These are phyloP conservation scores for Neosalanx taihuensis DNA, from an alignment of 2,797 vertebrate species.

Conservation along the genomic window DNA sequence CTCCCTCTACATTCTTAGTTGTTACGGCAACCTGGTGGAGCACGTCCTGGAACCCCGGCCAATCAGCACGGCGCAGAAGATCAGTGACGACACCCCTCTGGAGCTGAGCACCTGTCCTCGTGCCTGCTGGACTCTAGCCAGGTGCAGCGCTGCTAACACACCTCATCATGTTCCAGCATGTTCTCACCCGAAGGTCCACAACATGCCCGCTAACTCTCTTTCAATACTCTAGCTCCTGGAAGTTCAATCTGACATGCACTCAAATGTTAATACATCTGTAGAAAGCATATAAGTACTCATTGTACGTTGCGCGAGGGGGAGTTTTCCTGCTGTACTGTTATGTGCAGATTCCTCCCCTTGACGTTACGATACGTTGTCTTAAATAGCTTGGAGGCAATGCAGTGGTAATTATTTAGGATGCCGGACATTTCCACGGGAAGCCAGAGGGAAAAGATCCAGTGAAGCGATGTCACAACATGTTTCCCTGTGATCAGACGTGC, in stretches of 20 bases:
- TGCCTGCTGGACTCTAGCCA: slow-evolving; percentile 92
- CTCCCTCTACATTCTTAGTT: slow-evolving; percentile 93
- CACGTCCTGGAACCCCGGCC: slow-evolving; percentile 92
- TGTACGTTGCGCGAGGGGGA: neutral
- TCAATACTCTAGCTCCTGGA: neutral
- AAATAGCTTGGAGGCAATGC: neutral
- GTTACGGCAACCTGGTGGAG: slow-evolving; percentile 93
- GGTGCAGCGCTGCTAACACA: slow-evolving; percentile 67
- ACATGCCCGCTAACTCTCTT: too few relatives aligned
- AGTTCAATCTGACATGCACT: neutral
- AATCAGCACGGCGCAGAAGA: slow-evolving; percentile 89
- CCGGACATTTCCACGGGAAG: slow-evolving; percentile 17
- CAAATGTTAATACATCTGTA: neutral
- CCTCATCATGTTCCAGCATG: neutral
- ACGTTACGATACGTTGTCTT: neutral
- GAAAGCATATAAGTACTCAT: neutral
- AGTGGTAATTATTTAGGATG: neutral
- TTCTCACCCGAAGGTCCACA: too few relatives aligned
- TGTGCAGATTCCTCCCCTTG: neutral
- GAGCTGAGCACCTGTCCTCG: slow-evolving; percentile 90
- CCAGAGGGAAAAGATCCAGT: slow-evolving; percentile 8
- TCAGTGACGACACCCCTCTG: slow-evolving; percentile 92
- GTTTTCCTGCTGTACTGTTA: neutral
- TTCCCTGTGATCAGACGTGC: neutral
- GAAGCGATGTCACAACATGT: neutral